These are phyloP conservation scores for Pristionchus arcanus DNA, from an alignment of 2,888 invertebrate species.

Conservation along the genomic window DNA sequence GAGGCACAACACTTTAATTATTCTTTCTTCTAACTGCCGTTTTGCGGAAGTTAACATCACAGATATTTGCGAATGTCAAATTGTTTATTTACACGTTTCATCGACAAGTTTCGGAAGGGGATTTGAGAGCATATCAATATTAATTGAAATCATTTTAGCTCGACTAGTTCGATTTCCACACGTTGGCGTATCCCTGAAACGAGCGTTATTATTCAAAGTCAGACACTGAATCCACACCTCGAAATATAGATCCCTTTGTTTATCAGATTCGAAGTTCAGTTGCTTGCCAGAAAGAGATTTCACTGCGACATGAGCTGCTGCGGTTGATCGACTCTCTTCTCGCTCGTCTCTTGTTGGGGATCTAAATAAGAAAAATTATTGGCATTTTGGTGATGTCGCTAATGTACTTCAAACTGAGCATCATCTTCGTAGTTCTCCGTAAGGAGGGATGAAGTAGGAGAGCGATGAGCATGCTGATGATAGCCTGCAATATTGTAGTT, in stretches of 20 bases:
- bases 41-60: no score
- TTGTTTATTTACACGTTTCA: no score
- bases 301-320: background rate
- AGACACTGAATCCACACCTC: background rate
- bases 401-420: background rate
- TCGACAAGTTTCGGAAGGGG: background rate
- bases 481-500: background rate
- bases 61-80: no score
- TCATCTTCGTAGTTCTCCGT: background rate
- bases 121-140: background rate
- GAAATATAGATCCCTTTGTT: background rate
- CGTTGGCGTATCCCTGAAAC: background rate
- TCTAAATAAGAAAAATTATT: background rate
- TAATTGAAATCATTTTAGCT: background rate
- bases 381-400: background rate
- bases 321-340: background rate
- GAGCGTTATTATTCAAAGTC: background rate
- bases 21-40: no score
- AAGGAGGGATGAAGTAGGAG: background rate
- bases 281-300: conserved; percentile 3
- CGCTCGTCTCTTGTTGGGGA: background rate
- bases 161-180: background rate
- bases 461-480: conserved; percentile 13
- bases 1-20: no score
- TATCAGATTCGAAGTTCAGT: background rate